Percentiles rank a stretch among this genome's conserved stretches.
Evolutionary conservation across 37 sponge, comb jelly and placozoan species (phyloP).

Genomic region (Cliona cf. orientalis): DNA sequence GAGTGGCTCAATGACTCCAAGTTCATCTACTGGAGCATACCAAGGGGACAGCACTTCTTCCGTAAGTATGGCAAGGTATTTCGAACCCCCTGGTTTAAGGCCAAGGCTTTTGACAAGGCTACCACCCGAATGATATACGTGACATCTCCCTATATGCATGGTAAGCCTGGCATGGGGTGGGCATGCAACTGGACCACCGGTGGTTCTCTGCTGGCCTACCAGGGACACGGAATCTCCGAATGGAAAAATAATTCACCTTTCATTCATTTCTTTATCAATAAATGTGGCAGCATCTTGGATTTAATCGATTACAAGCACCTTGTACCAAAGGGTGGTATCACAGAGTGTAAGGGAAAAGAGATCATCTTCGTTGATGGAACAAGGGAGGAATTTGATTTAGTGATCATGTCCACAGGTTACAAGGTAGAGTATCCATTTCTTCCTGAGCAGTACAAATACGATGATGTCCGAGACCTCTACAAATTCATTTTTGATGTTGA

Average conservation of each 20-base stretch:
- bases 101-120: conserved; percentile 84
- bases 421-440: conserved; percentile 56
- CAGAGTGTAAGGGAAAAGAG: conserved; percentile 48
- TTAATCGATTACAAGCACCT: conserved; percentile 77
- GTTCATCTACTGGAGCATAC: conserved; percentile 87
- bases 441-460: conserved; percentile 48
- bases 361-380: conserved; percentile 73
- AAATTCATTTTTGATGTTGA: conserved; percentile 83
- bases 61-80: conserved; percentile 67
- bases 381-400: conserved; percentile 68
- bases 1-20: conserved; percentile 75
- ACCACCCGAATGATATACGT: conserved; percentile 66
- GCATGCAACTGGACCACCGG: conserved; percentile 87
- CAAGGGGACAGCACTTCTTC: conserved; percentile 89
- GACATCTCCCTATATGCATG: conserved; percentile 60
- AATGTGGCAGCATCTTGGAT: conserved; percentile 72
- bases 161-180: conserved; percentile 85
- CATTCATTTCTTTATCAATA: conserved; percentile 74
- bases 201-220: conserved; percentile 85
- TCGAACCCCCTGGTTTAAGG: conserved; percentile 71
- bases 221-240: conserved; percentile 87
- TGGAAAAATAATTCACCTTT: conserved; percentile 75
- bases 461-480: conserved; percentile 60
- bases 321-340: conserved; percentile 73
- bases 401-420: conserved; percentile 84